Base-by-base conservation (phyloP, 2,888 invertebrate species). In the Drosophila rubida region DNA sequence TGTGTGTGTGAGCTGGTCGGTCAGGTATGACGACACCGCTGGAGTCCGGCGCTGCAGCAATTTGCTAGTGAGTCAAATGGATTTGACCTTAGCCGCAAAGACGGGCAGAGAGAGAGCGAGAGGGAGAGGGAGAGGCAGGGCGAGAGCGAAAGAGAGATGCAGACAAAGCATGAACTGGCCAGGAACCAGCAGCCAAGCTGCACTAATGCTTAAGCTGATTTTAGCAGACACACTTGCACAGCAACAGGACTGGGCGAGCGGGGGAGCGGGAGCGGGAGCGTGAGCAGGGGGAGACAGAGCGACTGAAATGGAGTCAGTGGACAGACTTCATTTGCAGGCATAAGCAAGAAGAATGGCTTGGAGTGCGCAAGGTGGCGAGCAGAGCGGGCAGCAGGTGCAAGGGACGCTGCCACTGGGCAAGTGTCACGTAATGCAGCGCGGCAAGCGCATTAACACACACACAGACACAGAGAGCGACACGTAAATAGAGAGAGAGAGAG, bases 21-120 rank as follows among this genome's bases (percentile, higher is more conserved):
- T 87, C 82, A 81, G 87, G 81, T 81, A 62, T 84, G 78, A 78
- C 85, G 75, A 65, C 58, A 62, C 63, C 60, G 84, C 78, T 85
- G 69, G 80, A 76, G 69, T 82, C 55, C 66, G 74, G 69, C 58
- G 49, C 69, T 63, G 86, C 86, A 86, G 87, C 83, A 83, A 80
- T 77, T 83, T 88, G 80, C 84, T 88, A 72, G 81, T 78, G 88
- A 86, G 84, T 86, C 84, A 88, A 84, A 88, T 84, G 87, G 81
- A 70, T 84, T 88, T 86, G 87, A 84, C 83, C 88, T 84, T 88
- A 80, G 81, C 87, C 78, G 66, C 71, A 83, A 69, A 76, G 80
- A 45, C 51, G 32, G 37, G 11, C 8, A 23, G 14, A 3, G 14
- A 4, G 16, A 22, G 2, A 16, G 19, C 6, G 44, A 2, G 5